Evolutionary conservation across 2,888 invertebrate species (phyloP), one percentile per base, ranked within the genome.

Genomic region (Coleophora deauratella): DNA sequence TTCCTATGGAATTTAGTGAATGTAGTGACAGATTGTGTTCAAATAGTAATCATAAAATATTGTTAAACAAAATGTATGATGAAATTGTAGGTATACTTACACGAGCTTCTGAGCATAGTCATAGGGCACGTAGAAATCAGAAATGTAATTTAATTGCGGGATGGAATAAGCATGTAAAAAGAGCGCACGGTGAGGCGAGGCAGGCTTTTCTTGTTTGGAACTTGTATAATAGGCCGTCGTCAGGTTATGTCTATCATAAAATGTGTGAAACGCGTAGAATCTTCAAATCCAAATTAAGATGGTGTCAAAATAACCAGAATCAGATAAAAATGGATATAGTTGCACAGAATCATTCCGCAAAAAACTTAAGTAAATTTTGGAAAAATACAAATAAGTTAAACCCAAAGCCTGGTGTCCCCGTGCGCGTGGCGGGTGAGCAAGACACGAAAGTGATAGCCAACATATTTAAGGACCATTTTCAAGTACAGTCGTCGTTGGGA

Each of bases 281-380:
- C 2, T 31, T 31, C 21, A 31, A 31, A 31, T 31, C 31, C 3
- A 3, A 9, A 31, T 31, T 31, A 31, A 31, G 8, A n/a, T 31
- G 31, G 31, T 31, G 31, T 31, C 12, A 39, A 14, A 31, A 31
- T 9, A 3, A 31, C 9, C 10, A 3, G n/a, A 3, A 31, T 3
- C 44, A 44, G 34, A 41, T 44, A 4, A 41, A 39, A 37, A 34
- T 42, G 21, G 41, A 44, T 28, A 41, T 28, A 9, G 31, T 39
- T 12, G 28, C 40, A 12, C 10, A 35, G 35, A 12, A 35, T 15
- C 42, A 42, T 11, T 21, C 38, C 10, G 30, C 35, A 9, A 38
- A 42, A 30, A 10, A 40, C 1, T 45, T 42, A 40, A 14, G 27
- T 31, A 42, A 37, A 37, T 45, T 45, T 31, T 45, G 45, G 42